These are phyloP conservation scores for Euborellia annulipes DNA, from an alignment of 1,140 invertebrate species.

Conservation along the genomic window DNA sequence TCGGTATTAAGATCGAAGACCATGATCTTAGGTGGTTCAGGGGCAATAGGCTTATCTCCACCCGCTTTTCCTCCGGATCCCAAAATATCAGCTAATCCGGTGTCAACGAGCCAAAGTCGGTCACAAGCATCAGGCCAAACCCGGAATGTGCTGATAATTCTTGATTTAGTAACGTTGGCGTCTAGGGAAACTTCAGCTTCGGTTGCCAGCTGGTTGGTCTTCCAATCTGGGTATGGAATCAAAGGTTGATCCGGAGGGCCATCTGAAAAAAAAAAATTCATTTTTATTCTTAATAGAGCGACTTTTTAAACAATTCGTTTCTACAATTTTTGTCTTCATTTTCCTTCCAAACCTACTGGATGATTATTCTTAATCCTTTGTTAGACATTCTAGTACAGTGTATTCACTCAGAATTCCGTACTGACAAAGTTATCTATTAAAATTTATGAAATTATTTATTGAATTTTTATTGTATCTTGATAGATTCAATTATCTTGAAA, in stretches of 20 bases:
- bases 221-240: constrained; percentile 49
- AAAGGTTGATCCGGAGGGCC: constrained; percentile 28
- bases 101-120: constrained; percentile 58
- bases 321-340: no score
- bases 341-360: no score
- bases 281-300: no score
- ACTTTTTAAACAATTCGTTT: no score
- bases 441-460: neutral
- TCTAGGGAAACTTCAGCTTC: constrained; percentile 21
- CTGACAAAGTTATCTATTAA: neutral
- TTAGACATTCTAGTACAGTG: no score
- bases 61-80: constrained; percentile 21
- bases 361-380: no score
- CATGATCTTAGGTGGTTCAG: constrained; percentile 45
- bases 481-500: neutral
- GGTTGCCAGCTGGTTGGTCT: constrained; percentile 40
- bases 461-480: neutral
- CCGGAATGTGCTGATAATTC: constrained; percentile 49
- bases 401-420: no score
- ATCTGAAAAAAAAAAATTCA: no score
- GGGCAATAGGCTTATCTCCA: constrained; percentile 27
- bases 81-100: constrained; percentile 52
- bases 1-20: constrained; percentile 61
- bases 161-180: constrained; percentile 32
- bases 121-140: constrained; percentile 50